A percentile compares a stretch with the other conserved stretches of the same genome.
Conservation (phyloP, 2,113 vertebrate genomes). For the Saguinus imperator region DNA sequence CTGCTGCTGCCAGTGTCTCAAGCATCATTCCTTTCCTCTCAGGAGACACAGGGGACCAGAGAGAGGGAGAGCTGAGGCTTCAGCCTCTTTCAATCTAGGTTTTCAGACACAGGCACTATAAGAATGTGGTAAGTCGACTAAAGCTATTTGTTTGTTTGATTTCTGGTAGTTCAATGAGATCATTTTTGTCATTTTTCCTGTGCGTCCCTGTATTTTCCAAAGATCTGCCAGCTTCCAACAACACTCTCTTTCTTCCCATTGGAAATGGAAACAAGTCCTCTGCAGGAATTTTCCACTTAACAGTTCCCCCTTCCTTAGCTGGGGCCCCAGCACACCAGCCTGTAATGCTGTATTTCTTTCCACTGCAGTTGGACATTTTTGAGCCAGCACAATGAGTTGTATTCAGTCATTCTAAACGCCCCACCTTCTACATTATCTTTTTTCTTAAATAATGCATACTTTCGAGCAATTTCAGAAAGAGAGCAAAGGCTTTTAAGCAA, state of each 20-base stretch:
- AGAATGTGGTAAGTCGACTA: slow-evolving; percentile 70
- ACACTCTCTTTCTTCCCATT: slow-evolving; percentile 88
- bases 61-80: background rate
- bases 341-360: slow-evolving; percentile 89
- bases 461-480: slow-evolving; percentile 61
- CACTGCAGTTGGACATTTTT: slow-evolving; percentile 86
- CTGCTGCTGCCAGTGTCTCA: background rate
- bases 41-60: rapidly evolving
- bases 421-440: background rate
- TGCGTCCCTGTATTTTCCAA: slow-evolving; percentile 86
- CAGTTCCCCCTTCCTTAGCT: slow-evolving; percentile 84
- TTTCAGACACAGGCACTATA: slow-evolving; percentile 49
- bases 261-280: slow-evolving; percentile 89
- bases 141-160: slow-evolving; percentile 81
- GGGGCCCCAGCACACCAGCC: slow-evolving; percentile 86
- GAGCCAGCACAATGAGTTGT: slow-evolving; percentile 84
- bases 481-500: slow-evolving; percentile 72
- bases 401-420: slow-evolving; percentile 80
- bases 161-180: slow-evolving; percentile 85
- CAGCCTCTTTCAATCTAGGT: background rate
- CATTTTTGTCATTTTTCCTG: slow-evolving; percentile 86
- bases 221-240: slow-evolving; percentile 86
- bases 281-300: slow-evolving; percentile 91
- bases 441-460: slow-evolving; percentile 59
- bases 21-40: background rate